These are phyloP conservation scores for Akabosia matsudoensis DNA, from an alignment of 1,140 invertebrate genomes.

Conservation along the genomic window DNA sequence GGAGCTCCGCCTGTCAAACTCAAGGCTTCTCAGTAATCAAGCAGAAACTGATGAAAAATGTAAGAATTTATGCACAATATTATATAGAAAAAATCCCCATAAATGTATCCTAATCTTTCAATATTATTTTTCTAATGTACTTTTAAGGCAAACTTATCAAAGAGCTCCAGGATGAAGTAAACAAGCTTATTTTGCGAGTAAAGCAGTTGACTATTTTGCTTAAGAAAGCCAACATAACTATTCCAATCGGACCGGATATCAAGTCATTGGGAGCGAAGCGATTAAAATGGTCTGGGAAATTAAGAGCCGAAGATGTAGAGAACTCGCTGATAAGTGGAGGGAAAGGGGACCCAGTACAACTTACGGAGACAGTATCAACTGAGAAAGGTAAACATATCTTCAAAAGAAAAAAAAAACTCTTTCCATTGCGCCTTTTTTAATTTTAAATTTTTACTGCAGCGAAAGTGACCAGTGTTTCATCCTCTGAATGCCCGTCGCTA, in stretches of 20 bases:
- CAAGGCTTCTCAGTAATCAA: slow-evolving; percentile 38
- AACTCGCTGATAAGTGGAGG: neutral
- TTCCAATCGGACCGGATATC: slow-evolving; percentile 48
- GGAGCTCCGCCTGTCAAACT: slow-evolving; percentile 43
- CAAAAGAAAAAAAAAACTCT: too few species aligned
- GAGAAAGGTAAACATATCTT: slow-evolving; percentile 1
- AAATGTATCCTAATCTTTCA: neutral
- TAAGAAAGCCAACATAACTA: slow-evolving; percentile 52
- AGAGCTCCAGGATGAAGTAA: slow-evolving; percentile 54
- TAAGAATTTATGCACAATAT: slow-evolving; percentile 26
- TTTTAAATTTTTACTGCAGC: neutral
- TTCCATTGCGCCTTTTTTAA: too few species aligned
- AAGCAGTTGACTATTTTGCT: slow-evolving; percentile 54
- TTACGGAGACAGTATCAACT: neutral
- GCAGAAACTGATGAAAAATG: slow-evolving; percentile 43
- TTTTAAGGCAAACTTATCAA: slow-evolving; percentile 51
- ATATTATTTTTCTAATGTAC: slow-evolving; percentile 1
- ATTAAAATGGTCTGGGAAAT: slow-evolving; percentile 32
- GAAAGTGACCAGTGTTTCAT: neutral
- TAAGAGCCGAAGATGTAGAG: slow-evolving; percentile 12
- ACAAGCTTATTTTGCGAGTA: slow-evolving; percentile 52
- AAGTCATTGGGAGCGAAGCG: slow-evolving; percentile 36
- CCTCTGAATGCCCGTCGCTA: neutral
- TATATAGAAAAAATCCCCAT: too few species aligned
- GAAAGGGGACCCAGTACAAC: neutral